phyloP scores from a whole-genome alignment of 2,888 invertebrate species.

The Hololepta plana region DNA sequence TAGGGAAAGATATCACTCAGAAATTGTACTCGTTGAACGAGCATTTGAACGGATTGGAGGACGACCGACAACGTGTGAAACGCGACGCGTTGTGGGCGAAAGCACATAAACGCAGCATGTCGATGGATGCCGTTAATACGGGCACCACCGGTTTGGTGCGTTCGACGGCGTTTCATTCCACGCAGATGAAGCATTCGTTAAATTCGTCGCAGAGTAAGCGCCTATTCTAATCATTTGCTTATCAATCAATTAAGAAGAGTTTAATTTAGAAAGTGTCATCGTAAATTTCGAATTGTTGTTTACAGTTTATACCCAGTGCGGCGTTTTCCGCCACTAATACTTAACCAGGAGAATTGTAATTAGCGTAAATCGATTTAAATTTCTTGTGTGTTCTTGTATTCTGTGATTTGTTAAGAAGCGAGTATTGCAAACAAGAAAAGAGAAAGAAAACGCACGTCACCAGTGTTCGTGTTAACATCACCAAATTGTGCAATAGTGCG shows the following conservation, averaged over 20 bases:
- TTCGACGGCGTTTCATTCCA: constrained; percentile 38
- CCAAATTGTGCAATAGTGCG: no score
- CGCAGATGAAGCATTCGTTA: constrained; percentile 27
- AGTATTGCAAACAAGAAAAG: no score
- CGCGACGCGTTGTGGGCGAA: constrained; percentile 25
- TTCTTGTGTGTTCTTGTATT: no score
- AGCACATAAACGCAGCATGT: constrained; percentile 49
- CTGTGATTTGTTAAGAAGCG: no score
- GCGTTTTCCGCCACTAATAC: no score
- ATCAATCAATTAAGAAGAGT: constrained; percentile 1
- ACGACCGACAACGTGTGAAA: constrained; percentile 20
- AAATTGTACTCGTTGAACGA: constrained; percentile 70
- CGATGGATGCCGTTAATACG: constrained; percentile 62
- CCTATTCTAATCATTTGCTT: constrained; percentile 2
- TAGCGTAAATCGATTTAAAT: no score
- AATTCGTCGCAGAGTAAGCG: constrained; percentile 28
- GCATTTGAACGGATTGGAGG: constrained; percentile 38
- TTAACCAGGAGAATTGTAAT: no score
- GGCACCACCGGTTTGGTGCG: constrained; percentile 56
- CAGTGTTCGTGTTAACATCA: no score
- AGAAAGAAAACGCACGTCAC: no score
- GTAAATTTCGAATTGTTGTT: no score
- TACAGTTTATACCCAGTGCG: no score
- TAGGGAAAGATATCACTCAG: constrained; percentile 67
- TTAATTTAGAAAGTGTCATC: no score